phyloP scores from a whole-genome alignment of 2,888 invertebrate genomes.

The Cremastinae sp. region DNA sequence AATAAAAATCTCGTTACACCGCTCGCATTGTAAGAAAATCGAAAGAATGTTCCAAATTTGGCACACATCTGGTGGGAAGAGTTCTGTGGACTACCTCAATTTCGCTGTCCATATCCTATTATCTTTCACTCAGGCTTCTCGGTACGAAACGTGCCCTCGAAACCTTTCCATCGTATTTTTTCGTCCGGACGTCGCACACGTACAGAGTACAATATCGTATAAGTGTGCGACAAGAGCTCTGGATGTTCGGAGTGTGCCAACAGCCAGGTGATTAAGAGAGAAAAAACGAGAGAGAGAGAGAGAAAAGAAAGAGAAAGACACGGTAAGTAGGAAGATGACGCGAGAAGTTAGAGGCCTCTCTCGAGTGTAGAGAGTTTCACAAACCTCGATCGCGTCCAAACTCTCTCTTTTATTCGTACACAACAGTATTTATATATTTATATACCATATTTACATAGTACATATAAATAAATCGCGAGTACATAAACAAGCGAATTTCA shows the following conservation, averaged over 20 bases:
- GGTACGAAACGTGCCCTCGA: constrained; percentile 64
- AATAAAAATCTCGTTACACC: too few relatives aligned
- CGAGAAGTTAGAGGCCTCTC: constrained; percentile 45
- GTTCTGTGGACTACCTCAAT: background rate
- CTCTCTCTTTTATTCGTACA: constrained; percentile 64
- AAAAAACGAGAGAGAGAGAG: constrained; percentile 28
- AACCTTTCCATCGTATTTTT: constrained; percentile 67
- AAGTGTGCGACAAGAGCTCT: constrained; percentile 40
- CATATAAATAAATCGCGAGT: too few relatives aligned
- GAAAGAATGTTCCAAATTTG: background rate
- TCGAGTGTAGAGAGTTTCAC: constrained; percentile 64
- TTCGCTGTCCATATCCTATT: constrained; percentile 11
- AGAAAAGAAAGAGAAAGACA: constrained; percentile 30
- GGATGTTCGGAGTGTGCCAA: constrained; percentile 22
- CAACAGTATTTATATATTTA: constrained; percentile 26
- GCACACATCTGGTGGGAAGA: background rate
- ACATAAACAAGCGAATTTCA: constrained; percentile 14
- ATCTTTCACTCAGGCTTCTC: constrained; percentile 22
- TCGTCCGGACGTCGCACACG: constrained; percentile 32
- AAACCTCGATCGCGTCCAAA: constrained; percentile 34
- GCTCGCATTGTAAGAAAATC: too few relatives aligned
- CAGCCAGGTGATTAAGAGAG: constrained; percentile 23
- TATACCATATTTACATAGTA: too few relatives aligned
- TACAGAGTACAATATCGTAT: constrained; percentile 20
- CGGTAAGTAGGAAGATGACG: constrained; percentile 62